Evolutionary conservation across 2,113 vertebrate species (phyloP).

Genomic region (Callithrix jacchus): DNA sequence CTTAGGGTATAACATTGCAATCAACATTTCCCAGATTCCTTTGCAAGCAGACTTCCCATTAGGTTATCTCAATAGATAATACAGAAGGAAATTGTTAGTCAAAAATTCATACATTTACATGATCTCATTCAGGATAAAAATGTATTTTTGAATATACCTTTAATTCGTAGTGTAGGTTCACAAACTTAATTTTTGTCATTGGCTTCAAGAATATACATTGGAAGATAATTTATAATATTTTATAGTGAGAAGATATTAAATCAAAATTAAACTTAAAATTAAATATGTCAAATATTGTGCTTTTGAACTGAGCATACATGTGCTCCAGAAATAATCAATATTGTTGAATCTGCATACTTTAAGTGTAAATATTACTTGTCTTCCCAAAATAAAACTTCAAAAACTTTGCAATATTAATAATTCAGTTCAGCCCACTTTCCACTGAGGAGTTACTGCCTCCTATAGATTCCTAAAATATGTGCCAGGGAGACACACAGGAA

Average conservation of each 20-base stretch:
- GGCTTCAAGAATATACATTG: neutral
- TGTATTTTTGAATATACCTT: neutral
- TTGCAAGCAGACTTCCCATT: neutral
- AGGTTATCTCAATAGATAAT: neutral
- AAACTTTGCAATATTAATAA: constrained; percentile 22
- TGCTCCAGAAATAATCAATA: constrained; percentile 36
- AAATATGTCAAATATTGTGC: neutral
- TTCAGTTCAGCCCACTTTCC: neutral
- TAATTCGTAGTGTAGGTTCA: neutral
- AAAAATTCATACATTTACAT: neutral
- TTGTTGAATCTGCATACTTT: neutral
- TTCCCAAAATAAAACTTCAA: constrained; percentile 28
- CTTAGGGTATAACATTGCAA: neutral
- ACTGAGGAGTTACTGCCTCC: neutral
- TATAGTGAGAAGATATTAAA: constrained; percentile 9
- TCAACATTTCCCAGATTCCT: neutral
- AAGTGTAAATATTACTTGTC: neutral
- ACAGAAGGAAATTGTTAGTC: neutral
- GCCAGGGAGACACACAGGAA: neutral
- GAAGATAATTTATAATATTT: neutral
- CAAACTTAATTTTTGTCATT: neutral
- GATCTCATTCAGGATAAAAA: neutral
- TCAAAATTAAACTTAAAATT: constrained; percentile 21
- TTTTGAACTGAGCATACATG: neutral
- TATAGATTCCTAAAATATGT: neutral